Percentiles rank a stretch among this genome's conserved stretches.
These are phyloP conservation scores for Pediacus dermestoides DNA, from an alignment of 2,888 invertebrate species.

Conservation along the genomic window DNA sequence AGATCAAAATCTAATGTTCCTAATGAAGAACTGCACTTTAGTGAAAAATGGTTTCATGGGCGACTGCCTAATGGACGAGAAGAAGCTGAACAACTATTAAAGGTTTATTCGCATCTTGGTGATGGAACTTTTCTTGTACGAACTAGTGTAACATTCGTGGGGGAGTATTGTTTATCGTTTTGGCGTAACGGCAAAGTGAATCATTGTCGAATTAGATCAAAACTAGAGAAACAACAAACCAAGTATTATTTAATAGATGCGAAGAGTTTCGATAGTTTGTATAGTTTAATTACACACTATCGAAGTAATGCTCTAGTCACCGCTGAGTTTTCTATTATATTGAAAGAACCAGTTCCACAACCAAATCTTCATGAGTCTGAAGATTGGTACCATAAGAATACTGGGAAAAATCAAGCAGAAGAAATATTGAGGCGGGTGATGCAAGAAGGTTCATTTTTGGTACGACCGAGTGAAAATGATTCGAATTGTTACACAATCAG, in stretches of 20 bases:
- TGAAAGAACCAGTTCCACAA: slow-evolving; percentile 90
- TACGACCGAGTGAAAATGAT: slow-evolving; percentile 87
- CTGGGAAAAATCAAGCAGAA: slow-evolving; percentile 80
- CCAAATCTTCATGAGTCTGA: slow-evolving; percentile 91
- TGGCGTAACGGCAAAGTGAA: slow-evolving; percentile 87
- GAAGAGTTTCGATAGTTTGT: slow-evolving; percentile 86
- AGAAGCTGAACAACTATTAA: slow-evolving; percentile 75
- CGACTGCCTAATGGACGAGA: slow-evolving; percentile 74
- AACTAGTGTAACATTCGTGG: slow-evolving; percentile 93
- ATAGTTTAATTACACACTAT: slow-evolving; percentile 88
- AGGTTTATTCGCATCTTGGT: slow-evolving; percentile 74
- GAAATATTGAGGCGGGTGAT: slow-evolving; percentile 80
- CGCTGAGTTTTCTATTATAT: slow-evolving; percentile 82
- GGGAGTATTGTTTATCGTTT: slow-evolving; percentile 93
- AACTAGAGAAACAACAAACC: slow-evolving; percentile 82
- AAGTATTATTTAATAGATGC: slow-evolving; percentile 89
- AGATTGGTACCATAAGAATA: slow-evolving; percentile 87
- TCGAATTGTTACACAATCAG: slow-evolving; percentile 86
- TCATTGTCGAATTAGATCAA: slow-evolving; percentile 87
- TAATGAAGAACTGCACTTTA: slow-evolving; percentile 85
- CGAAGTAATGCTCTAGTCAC: slow-evolving; percentile 81
- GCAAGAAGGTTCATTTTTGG: slow-evolving; percentile 91
- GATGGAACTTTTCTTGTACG: slow-evolving; percentile 92
- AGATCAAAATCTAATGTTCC: slow-evolving; percentile 63
- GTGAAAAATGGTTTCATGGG: slow-evolving; percentile 94